phyloP scores from a whole-genome alignment of 92 coral and sea anemone genomes.

The Zoanthus gigantus region DNA sequence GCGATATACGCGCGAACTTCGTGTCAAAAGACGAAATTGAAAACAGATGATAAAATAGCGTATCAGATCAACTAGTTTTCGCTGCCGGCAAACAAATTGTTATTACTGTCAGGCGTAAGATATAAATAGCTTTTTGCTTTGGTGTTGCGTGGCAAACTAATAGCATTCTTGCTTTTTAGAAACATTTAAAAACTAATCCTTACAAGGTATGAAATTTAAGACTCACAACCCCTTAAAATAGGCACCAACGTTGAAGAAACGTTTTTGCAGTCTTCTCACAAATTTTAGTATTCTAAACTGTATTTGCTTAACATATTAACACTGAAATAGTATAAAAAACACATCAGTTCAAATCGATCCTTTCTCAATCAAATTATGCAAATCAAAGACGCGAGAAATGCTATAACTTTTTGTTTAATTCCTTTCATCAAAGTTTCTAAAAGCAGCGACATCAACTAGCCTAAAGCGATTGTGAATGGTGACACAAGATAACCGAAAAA shows the following conservation, averaged over 20 bases:
- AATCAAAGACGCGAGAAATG: not conserved
- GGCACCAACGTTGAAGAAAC: not conserved
- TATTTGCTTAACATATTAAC: not conserved
- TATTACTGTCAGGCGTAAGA: not conserved
- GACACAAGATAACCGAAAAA: not conserved
- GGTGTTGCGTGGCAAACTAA: not conserved
- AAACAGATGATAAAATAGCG: not conserved
- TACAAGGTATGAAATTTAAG: constrained; percentile 33
- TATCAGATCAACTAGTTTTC: not conserved
- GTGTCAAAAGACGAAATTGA: not conserved
- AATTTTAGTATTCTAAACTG: not conserved
- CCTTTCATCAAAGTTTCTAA: not conserved
- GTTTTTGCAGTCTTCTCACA: not conserved
- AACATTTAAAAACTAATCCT: constrained; percentile 9
- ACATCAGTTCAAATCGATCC: not conserved
- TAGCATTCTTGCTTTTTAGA: not conserved
- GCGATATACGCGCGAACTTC: not conserved
- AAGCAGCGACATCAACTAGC: not conserved
- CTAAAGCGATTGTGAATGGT: not conserved
- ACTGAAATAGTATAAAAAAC: not conserved
- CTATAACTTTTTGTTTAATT: constrained; percentile 3
- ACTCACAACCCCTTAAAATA: not conserved
- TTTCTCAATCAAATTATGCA: not conserved
- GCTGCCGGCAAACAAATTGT: not conserved
- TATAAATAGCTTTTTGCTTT: not conserved